Evolutionary conservation across 2,797 vertebrate genomes (phyloP), one percentile per base, ranked within the genome.

Genomic region (Alca torda): DNA sequence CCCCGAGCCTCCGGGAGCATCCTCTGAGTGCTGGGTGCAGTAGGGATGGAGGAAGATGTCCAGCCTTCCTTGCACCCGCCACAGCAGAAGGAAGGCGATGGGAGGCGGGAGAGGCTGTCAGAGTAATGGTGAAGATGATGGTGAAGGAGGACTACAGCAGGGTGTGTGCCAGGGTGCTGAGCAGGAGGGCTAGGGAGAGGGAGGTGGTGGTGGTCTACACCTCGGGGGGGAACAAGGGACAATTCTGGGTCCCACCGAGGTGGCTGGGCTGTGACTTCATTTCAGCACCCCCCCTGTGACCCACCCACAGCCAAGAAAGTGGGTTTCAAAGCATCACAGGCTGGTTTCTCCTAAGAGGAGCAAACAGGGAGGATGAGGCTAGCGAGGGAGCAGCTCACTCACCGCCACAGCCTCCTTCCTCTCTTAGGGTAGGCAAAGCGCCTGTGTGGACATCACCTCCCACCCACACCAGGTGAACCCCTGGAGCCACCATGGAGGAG

Each of bases 141-240:
- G 15, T 39, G 53, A 68, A 43, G 16, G 37, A 89, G 6, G 14
- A 68, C 19, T 43, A 8, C 33, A 81, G n/a, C 35, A 48, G 23
- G 2, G 0, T 28, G 17, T 64, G 59, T 65, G 50, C 37, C 31
- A n/a, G 21, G 6, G 7, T 56, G 39, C 48, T 68, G 24, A 59
- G 17, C 4, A 1, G 50, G 23, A 93, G 43, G 10, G 9, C 31
- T 68, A 31, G 6, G 9, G 16, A 24, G 14, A 56, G 33, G 24
- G 20, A 77, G 39, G 4, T 26, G 16, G 5, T 77, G 11, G 8
- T 85, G 16, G 18, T 10, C 30, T 60, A 1, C 10, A 1, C 72
- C 59, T 43, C 0, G 0, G 3, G 5, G 5, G 13, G 5, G 13
- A 59, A 33, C 5, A 43, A 43, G 17, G 6, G 9, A 6, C 30